Evolutionary conservation across 2,113 vertebrate species (phyloP), one percentile per base, ranked within the genome.

Genomic region (Stigmatopora nigra): DNA sequence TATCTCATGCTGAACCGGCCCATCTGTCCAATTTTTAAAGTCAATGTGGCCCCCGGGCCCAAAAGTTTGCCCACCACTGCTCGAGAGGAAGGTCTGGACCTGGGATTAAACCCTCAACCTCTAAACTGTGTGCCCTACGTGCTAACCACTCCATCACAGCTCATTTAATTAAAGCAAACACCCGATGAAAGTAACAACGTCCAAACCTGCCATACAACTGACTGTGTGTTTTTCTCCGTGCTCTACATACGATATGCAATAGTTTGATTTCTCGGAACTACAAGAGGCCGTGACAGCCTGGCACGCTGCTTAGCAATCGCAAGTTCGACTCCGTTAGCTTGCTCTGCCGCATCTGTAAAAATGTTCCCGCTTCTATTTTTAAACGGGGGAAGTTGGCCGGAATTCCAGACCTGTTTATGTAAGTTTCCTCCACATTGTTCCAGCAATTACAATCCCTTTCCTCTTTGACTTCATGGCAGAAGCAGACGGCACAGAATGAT

Each of bases 401-500:
- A 56, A 56, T 56, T 56, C 31, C 53, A 56, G 53, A 56, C 25
- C 14, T 56, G 22, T 31, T 56, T 22, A 56, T 22, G 22, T 16
- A 56, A 3, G 22, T 56, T 56, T 56, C 53, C 22, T 31, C 13
- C 53, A 15, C 4, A 31, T 31, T 16, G 53, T 31, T 22, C 14
- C 22, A 7, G 53, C 25, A 56, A 56, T 56, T 31, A 56, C 1
- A 31, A 13, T 56, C 22, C 6, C 53, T 56, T 31, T 31, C 22
- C 22, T 56, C 22, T 56, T 16, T 20, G 19, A 12, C 10, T 20
- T 45, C 10, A 13, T 7, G 59, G 41, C 38, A 20, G 36, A 38
- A 20, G 51, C 51, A 61, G 65, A 60, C 59, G 2, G 22, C 64
- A 67, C 65, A 73, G 65, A 79, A 75, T 79, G 75, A 84, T 83